phyloP scores from a whole-genome alignment of 2,113 vertebrate genomes.

The Cairina moschata region DNA sequence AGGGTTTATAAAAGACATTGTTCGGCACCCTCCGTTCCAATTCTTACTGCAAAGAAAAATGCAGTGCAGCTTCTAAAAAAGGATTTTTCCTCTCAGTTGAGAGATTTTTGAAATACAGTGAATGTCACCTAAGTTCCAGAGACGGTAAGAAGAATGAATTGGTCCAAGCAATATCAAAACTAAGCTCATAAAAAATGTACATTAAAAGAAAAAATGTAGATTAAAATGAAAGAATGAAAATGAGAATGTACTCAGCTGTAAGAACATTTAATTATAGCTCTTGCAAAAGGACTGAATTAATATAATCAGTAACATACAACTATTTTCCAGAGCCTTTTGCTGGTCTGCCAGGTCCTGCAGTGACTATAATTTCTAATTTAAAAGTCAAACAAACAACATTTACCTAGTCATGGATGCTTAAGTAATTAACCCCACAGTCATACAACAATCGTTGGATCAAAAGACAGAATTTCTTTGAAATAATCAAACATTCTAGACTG shows the following conservation, averaged over 20 bases:
- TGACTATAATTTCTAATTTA: slow-evolving; percentile 42
- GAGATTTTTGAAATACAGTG: background rate
- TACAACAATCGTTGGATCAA: background rate
- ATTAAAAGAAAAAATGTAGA: background rate
- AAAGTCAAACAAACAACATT: slow-evolving; percentile 43
- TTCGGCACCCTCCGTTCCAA: background rate
- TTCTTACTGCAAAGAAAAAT: background rate
- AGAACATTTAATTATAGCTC: slow-evolving; percentile 59
- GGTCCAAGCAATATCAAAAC: background rate
- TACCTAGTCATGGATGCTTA: slow-evolving; percentile 30
- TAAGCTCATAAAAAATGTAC: background rate
- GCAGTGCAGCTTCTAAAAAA: background rate
- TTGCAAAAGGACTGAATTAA: slow-evolving; percentile 51
- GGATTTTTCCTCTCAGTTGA: background rate
- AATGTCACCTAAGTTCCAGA: background rate
- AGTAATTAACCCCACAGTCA: background rate
- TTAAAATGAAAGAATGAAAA: background rate
- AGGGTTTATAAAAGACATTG: background rate
- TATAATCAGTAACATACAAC: slow-evolving; percentile 44
- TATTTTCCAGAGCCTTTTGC: slow-evolving; percentile 47
- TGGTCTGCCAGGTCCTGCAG: background rate
- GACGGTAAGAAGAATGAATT: background rate
- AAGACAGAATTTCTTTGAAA: background rate
- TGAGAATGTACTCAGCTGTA: background rate
- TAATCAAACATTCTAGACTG: background rate